These are phyloP conservation scores for Chrysotoxum bicinctum DNA, from an alignment of 2,888 invertebrate species.

Conservation along the genomic window DNA sequence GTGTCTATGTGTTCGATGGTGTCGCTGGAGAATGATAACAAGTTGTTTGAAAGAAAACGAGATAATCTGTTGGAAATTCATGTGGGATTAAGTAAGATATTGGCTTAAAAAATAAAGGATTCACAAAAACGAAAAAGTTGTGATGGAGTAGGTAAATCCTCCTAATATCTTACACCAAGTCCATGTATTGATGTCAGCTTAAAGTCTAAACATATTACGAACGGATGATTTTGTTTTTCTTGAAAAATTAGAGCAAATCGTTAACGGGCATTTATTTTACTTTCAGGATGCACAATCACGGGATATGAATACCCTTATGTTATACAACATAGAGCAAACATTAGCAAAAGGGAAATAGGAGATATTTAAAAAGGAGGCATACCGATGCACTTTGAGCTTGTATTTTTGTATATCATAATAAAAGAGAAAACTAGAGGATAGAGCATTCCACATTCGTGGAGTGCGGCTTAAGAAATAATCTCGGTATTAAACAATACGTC, in stretches of 20 bases:
- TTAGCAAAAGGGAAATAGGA: too few species aligned
- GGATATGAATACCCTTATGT: too few species aligned
- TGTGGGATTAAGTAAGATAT: constrained; percentile 45
- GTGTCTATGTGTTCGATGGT: not conserved
- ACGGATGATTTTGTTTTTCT: not conserved
- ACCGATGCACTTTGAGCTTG: too few species aligned
- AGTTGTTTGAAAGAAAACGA: constrained; percentile 4
- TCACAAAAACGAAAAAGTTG: not conserved
- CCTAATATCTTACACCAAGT: constrained; percentile 21
- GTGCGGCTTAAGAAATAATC: too few species aligned
- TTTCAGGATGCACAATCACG: too few species aligned
- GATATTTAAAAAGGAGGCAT: too few species aligned
- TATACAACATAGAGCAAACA: too few species aligned
- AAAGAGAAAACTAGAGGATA: too few species aligned
- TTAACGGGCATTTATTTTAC: not conserved
- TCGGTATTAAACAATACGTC: too few species aligned
- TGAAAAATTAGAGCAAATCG: constrained; percentile 3
- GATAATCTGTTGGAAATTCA: constrained; percentile 63
- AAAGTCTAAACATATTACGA: not conserved
- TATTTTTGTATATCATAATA: too few species aligned
- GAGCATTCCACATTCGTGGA: too few species aligned
- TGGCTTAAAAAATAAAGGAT: constrained; percentile 7
- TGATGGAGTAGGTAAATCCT: constrained; percentile 14
- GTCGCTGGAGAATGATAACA: not conserved
- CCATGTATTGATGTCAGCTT: constrained; percentile 40